Base-by-base conservation (phyloP, 2,113 vertebrate genomes). In the Saccopteryx bilineata region DNA sequence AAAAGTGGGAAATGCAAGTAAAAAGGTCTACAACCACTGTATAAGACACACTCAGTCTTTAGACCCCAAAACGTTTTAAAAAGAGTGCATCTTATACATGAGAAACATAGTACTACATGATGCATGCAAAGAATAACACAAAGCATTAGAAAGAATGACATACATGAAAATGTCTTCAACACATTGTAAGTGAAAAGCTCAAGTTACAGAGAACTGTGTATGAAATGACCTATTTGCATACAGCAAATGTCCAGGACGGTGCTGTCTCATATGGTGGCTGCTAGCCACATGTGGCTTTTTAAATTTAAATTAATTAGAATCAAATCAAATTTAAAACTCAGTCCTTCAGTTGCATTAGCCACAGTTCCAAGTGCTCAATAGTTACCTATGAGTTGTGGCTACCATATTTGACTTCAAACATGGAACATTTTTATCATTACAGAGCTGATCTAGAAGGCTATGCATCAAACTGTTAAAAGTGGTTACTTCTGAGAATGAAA, bases 401-500 rank as follows among this genome's bases (percentile, higher is more conserved):
- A 26, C 17, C 17, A 50, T n/a, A 24, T 84, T 46, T 80, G n/a
- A 50, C 24, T 60, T 24, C 48, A 58, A 23, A 87, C 9, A 33
- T 14, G 14, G 46, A 52, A 39, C 12, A 31, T 76, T 78, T 78
- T 19, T 69, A 58, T 48, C 14, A n/a, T 68, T 28, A 11, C 28
- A 87, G 82, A 82, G 56, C 50, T 61, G 1, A n/a, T 60, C 90
- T 75, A 56, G 9, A 95, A 74, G 28, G 28, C n/a, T 68, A 72
- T 18, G 48, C 14, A 58, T 46, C 24, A 33, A 93, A 39, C 11
- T 39, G 66, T 91, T 50, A 31, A 72, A 80, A 91, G 21, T 5
- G 19, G 39, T 82, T n/a, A 68, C 52, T 83, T 92, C 56, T 83
- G 58, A 54, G n/a, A 80, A 90, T 90, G 31, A 72, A 83, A 69